Evolutionary conservation across 2,888 invertebrate species (phyloP), one percentile per base, ranked within the genome.

Genomic region (Therioaphis trifolii): DNA sequence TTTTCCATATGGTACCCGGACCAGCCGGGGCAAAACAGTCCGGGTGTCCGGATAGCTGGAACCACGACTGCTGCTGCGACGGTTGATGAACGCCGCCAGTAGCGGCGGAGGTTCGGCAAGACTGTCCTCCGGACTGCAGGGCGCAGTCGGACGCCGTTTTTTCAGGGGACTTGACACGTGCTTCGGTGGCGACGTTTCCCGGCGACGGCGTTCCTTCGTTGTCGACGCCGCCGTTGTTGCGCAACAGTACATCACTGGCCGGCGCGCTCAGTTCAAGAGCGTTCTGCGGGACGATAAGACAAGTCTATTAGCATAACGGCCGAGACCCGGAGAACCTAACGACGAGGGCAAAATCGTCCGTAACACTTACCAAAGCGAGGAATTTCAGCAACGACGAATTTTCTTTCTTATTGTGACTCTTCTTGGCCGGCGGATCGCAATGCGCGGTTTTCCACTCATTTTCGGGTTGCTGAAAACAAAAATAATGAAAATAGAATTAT

Each of bases 1-100:
- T 93, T 89, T 98, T 98, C 93, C 97, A 97, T 76, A 98, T 96
- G 18, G 97, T 96, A 85, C 96, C 96, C 14, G 96, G 95, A 0
- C 96, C 95, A 0, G 97, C 97, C 5, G 96, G 96, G 0, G 96
- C 96, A 89, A 98, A 93, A 86, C 96, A 95, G 85, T 97, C 96
- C 84, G 94, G 94, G 89, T 98, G 98, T 0, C 97, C 98, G 18
- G 96, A 95, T 86, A 98, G 90, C 89, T 97, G 97, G 89, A 97
- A 94, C 97, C 97, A 97, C 11, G 85, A 77, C 35, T 85, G 79
- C 24, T 77, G 72, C 4, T 66, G 68, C n/a, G 21, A 68, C 7
- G 66, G 69, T 72, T 68, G 69, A 0, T 14, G 68, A 40, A 40
- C 12, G 27, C 49, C 24, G 71, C n/a, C 43, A 66, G 58, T 75